Base-by-base conservation (phyloP, 1,140 invertebrate genomes). In the Sinonovacula constricta region DNA sequence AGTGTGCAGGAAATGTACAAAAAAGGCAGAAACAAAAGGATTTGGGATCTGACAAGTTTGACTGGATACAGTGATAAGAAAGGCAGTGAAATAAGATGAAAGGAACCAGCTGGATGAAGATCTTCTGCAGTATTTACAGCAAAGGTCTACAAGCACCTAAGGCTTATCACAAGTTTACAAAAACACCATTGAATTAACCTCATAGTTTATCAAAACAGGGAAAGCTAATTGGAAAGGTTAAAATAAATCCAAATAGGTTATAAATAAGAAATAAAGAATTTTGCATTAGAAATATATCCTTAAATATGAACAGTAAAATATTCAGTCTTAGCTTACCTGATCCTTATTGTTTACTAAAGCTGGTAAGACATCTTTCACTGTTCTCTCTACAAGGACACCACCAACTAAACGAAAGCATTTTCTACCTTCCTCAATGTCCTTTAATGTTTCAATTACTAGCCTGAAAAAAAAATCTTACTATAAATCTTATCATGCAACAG, bases 381-480 rank as follows among this genome's bases (percentile, higher is more conserved):
- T 97, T 83, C 95, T 93, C 92, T 99, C 97, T 81, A 97, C 97
- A 53, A 99, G 92, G 59, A 99, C 95, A 18, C 97, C 97, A 39
- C 97, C 97, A 80, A 99, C 94, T 93, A 98, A 94, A 86, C 97
- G 93, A 88, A 95, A 99, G 91, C 97, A 99, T 91, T 97, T 98
- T 84, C 97, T 94, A 57, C 94, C 93, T 26, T 93, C 93, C 84
- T 97, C 95, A 2, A 98, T 95, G 66, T 95, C 94, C 91, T 97
- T 95, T 54, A 99, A 91, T 31, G 97, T 97, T 83, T 98, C 97
- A 84, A 98, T 95, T 10, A 99, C 98, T 87, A 98, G 94, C 91
- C 98, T 99, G 91, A 83, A 94, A 89, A 39, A 34, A 70, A 79
- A 57, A 39, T n/a, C n/a, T n/a, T n/a, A n/a, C n/a, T n/a, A n/a